Base-by-base conservation (phyloP, 1,140 invertebrate genomes). In the Ladona fulva region DNA sequence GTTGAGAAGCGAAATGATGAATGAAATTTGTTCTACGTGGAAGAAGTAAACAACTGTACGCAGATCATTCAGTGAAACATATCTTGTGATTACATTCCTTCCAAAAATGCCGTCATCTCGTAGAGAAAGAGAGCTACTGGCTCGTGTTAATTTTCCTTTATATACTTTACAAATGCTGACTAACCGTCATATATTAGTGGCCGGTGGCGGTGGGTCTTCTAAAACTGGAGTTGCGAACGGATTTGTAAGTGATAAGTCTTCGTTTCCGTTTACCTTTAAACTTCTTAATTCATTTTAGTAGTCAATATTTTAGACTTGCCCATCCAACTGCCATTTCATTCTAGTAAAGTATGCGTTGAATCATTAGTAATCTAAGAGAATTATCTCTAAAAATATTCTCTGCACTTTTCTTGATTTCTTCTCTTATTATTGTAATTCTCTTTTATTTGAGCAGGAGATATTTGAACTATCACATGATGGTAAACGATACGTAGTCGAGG, bases 171-270 rank as follows among this genome's bases (percentile, higher is more conserved):
- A 95, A 85, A 93, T 94, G 86, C 86, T 99, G 42, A 95, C 94
- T 29, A 95, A 93, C 86, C 90, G 95, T 79, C 96, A 99, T 87
- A 91, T 99, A 82, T 86, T 99, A 74, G 95, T 99, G 42, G 96
- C 94, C 80, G 97, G 97, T 74, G 97, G 97, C 75, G 97, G 97
- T 77, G 97, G 97, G 75, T 92, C 93, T 22, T 92, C 95, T 24
- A 98, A 97, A 86, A 98, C 96, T 74, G 97, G 97, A 25, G 93
- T 99, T 78, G 91, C 92, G 22, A 99, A 99, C 90, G 94, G 95
- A 85, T 96, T 99, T 88, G 96, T 94, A 86, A 90, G 92, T 89
- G 29, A 5, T 37, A 37, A 37, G 8, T 8, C 8, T 37, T 37
- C 29, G 3, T 37, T 37, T 37, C n/a, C n/a, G n/a, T n/a, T n/a